Evolutionary conservation across 1,140 invertebrate species (phyloP).

Genomic region (Drosophila truncata): DNA sequence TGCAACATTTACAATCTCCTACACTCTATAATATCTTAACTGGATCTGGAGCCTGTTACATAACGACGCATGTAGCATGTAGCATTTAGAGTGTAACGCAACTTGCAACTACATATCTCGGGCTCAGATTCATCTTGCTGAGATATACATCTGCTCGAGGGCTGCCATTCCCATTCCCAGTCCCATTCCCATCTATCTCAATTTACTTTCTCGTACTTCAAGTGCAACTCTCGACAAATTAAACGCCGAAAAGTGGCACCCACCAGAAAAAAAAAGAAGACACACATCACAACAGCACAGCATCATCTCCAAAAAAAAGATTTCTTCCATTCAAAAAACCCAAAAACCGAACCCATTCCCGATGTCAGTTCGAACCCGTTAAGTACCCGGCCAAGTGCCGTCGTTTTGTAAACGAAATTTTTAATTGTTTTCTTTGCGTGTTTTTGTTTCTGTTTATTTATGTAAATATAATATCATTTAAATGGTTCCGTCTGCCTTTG

Average conservation of each 20-base stretch:
- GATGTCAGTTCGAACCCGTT: conserved; percentile 64
- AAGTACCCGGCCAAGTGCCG: conserved; percentile 57
- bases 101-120: conserved; percentile 30
- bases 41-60: conserved; percentile 38
- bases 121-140: conserved; percentile 28
- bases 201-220: conserved; percentile 77
- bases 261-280: conserved; percentile 43
- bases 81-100: conserved; percentile 37
- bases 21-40: conserved; percentile 6
- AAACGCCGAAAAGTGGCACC: conserved; percentile 75
- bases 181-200: conserved; percentile 54
- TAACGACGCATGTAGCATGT: conserved; percentile 10
- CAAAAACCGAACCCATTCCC: conserved; percentile 53
- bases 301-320: conserved; percentile 7
- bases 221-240: conserved; percentile 82
- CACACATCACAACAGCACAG: conserved; percentile 6
- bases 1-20: conserved; percentile 40
- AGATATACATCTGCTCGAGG: conserved; percentile 37
- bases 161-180: conserved; percentile 4
- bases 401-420: conserved; percentile 66
- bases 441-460: conserved; percentile 60
- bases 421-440: conserved; percentile 48
- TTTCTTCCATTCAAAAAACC: conserved; percentile 25
- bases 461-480: conserved; percentile 81
- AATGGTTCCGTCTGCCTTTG: conserved; percentile 58